Evolutionary conservation across 2,888 invertebrate genomes (phyloP).

Genomic region (Stegana nigrithorax): DNA sequence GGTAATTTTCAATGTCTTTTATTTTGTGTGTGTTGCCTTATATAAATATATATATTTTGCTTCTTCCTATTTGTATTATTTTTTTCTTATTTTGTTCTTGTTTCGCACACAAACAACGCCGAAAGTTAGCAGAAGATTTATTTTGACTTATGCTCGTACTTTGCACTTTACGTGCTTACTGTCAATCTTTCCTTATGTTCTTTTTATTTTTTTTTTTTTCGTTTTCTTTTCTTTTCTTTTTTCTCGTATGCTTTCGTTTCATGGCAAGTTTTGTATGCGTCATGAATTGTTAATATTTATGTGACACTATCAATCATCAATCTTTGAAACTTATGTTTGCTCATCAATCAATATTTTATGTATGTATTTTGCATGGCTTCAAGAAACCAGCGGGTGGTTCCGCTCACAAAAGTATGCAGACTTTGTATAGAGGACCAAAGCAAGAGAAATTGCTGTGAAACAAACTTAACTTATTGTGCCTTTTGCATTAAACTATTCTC

Average conservation of each 20-base stretch:
- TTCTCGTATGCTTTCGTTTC: not conserved
- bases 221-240: not conserved
- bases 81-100: not conserved
- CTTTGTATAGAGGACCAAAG: too few relatives aligned
- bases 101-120: not conserved
- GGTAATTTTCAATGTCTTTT: too few relatives aligned
- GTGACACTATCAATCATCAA: slow-evolving; percentile 57
- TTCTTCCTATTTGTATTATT: not conserved
- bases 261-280: slow-evolving; percentile 32
- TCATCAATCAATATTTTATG: slow-evolving; percentile 52
- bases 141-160: slow-evolving; percentile 4
- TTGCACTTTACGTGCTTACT: slow-evolving; percentile 3
- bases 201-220: not conserved
- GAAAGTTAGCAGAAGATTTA: slow-evolving; percentile 6
- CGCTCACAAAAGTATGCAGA: too few relatives aligned
- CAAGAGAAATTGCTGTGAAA: too few relatives aligned
- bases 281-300: slow-evolving; percentile 58
- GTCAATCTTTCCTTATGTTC: not conserved
- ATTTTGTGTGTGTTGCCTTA: too few relatives aligned
- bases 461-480: too few relatives aligned
- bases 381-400: too few relatives aligned
- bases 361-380: not conserved
- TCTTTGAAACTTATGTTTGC: slow-evolving; percentile 33
- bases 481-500: not conserved
- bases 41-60: not conserved